Evolutionary conservation across 1,140 invertebrate species (phyloP).

Genomic region (Liolophura sinensis): DNA sequence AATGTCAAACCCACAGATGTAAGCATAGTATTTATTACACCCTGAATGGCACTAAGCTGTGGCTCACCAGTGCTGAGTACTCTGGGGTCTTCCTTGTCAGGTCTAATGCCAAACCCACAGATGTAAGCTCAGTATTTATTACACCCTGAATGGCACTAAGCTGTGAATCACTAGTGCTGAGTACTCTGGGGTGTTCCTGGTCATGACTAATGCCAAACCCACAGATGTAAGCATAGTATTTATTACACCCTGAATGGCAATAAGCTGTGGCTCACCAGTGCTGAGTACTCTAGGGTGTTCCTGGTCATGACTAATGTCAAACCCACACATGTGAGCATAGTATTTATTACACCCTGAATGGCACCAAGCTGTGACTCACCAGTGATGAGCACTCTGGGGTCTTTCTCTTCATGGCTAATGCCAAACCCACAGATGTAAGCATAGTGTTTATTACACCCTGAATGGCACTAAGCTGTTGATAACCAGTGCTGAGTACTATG

Average conservation of each 20-base stretch:
- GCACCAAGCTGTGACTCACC: too few relatives aligned
- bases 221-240: too few relatives aligned
- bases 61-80: conserved; percentile 94
- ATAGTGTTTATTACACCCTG: conserved; percentile 45
- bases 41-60: conserved; percentile 66
- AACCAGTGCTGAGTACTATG: conserved; percentile 89
- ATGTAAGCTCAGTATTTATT: conserved; percentile 25
- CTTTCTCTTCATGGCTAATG: conserved; percentile 43
- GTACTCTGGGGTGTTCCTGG: conserved; percentile 44
- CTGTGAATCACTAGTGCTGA: too few relatives aligned
- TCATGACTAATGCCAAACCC: too few relatives aligned
- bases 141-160: too few relatives aligned
- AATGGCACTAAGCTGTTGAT: conserved; percentile 79
- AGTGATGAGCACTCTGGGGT: too few relatives aligned
- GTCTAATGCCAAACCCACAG: conserved; percentile 54
- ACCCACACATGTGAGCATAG: conserved; percentile 37
- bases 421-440: too few relatives aligned
- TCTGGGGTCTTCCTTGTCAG: conserved; percentile 67
- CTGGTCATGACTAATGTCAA: conserved; percentile 59
- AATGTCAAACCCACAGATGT: too few relatives aligned
- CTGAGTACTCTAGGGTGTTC: conserved; percentile 77
- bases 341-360: too few relatives aligned
- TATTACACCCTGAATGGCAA: conserved; percentile 60
- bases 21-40: conserved; percentile 42
- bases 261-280: conserved; percentile 91